A percentile compares a stretch with the other conserved stretches of the same genome.
Conservation (phyloP, 2,797 vertebrate species). For the Mico argentatus region DNA sequence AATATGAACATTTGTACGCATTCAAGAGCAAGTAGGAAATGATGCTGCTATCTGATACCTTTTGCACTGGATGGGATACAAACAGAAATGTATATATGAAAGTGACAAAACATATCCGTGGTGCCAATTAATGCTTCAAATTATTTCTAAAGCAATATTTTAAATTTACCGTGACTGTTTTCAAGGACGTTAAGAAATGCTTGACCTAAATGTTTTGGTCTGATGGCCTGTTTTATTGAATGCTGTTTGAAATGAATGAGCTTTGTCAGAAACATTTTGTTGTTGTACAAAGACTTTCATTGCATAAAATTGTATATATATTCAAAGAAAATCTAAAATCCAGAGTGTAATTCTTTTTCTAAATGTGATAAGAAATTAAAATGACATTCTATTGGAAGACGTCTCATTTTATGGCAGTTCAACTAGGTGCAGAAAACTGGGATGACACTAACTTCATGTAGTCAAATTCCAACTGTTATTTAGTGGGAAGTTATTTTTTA, state of each 20-base stretch:
- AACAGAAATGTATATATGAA: neutral
- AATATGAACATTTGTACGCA: neutral
- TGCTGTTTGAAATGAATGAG: neutral
- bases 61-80: neutral
- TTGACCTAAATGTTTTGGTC: neutral
- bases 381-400: neutral
- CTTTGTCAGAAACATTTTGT: neutral
- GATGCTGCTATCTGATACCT: neutral
- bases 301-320: neutral
- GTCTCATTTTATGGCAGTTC: neutral
- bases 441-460: neutral
- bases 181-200: neutral
- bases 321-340: neutral
- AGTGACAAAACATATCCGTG: neutral
- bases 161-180: neutral
- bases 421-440: neutral
- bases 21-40: neutral
- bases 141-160: neutral
- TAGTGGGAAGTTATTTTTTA: neutral
- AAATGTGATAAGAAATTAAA: slow-evolving; percentile 17
- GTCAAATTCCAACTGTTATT: neutral
- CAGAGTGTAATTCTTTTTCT: neutral
- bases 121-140: neutral
- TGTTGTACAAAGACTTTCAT: neutral
- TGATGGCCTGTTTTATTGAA: neutral